Base-by-base conservation (phyloP, 2,113 vertebrate species). In the Trichomycterus rosablanca region DNA sequence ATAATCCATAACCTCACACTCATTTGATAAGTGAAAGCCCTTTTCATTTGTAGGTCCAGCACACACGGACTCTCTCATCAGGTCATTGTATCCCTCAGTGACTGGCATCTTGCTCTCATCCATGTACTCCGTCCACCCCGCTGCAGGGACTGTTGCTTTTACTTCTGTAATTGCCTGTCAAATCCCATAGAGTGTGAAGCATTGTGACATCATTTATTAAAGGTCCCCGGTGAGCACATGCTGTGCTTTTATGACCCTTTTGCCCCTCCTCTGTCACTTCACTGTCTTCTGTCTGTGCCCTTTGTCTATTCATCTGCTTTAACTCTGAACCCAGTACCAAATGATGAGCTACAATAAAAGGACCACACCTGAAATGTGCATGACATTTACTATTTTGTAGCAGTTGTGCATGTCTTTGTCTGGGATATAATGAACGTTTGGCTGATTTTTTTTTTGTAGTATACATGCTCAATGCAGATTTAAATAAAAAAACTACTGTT, bases 81-180 rank as follows among this genome's bases (percentile, higher is more conserved):
- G 32, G 9, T 9, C 30, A 9, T 37, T 12, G 7, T 14, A 45
- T 46, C 37, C 64, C 42, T 59, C 23, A 45, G 60, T 72, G 52
- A 60, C 46, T 53, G 65, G 22, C 44, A 46, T 42, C 53, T 65
- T 15, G 37, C 49, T 55, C 53, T 58, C 45, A 22, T 9, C 14
- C 26, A 15, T 49, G 34, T 22, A 28, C 23, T 23, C 49, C n/a
- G 50, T 56, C 43, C 42, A 26, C 46, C 42, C 20, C 5, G 16
- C 68, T 37, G 26, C 23, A 24, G 26, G 37, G 14, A 43, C 10
- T 22, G 39, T 53, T 67, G 40, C 49, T 40, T 59, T 55, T 46
- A 28, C 43, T 43, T 22, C 68, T 18, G 40, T 66, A 71, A 71
- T 71, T 71, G 68, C 68, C 61, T 71, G 68, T 71, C 68, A 71